Evolutionary conservation across 2,888 invertebrate species (phyloP).

Genomic region (Xylocampa areola): DNA sequence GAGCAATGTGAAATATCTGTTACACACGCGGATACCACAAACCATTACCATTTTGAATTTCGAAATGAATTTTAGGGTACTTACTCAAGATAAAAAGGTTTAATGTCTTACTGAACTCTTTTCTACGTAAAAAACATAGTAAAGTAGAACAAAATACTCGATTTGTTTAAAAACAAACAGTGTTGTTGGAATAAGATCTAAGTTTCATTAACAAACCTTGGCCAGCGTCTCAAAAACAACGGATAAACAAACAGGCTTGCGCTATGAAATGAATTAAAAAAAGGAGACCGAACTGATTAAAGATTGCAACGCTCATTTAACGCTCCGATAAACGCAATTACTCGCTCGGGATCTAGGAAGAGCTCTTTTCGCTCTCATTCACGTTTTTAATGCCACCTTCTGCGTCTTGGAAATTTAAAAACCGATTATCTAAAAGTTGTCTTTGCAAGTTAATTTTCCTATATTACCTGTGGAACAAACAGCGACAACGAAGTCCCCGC

Average conservation of each 20-base stretch:
- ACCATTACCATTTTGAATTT: slow-evolving; percentile 40
- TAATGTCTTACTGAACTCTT: background rate
- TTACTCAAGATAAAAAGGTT: slow-evolving; percentile 9
- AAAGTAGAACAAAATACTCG: background rate
- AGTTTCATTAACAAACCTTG: slow-evolving; percentile 18
- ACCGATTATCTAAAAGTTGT: slow-evolving; percentile 46
- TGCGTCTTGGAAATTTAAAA: slow-evolving; percentile 49
- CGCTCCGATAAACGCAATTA: slow-evolving; percentile 87
- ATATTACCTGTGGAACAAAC: slow-evolving; percentile 32
- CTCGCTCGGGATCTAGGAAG: slow-evolving; percentile 72
- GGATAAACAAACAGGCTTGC: slow-evolving; percentile 64
- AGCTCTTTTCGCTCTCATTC: slow-evolving; percentile 70
- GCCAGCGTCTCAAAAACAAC: slow-evolving; percentile 49
- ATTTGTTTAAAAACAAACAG: background rate
- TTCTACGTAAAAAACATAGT: background rate
- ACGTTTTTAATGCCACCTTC: slow-evolving; percentile 67
- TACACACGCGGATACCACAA: slow-evolving; percentile 38
- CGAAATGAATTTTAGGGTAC: slow-evolving; percentile 17
- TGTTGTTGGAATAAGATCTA: slow-evolving; percentile 3
- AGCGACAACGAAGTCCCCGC: background rate
- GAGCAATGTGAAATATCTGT: slow-evolving; percentile 45
- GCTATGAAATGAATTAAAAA: slow-evolving; percentile 63
- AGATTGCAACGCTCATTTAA: slow-evolving; percentile 86
- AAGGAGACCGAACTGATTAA: slow-evolving; percentile 77
- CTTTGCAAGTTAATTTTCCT: slow-evolving; percentile 44